These are phyloP conservation scores for Calliphora vicina DNA, from an alignment of 1,140 invertebrate species.

Conservation along the genomic window DNA sequence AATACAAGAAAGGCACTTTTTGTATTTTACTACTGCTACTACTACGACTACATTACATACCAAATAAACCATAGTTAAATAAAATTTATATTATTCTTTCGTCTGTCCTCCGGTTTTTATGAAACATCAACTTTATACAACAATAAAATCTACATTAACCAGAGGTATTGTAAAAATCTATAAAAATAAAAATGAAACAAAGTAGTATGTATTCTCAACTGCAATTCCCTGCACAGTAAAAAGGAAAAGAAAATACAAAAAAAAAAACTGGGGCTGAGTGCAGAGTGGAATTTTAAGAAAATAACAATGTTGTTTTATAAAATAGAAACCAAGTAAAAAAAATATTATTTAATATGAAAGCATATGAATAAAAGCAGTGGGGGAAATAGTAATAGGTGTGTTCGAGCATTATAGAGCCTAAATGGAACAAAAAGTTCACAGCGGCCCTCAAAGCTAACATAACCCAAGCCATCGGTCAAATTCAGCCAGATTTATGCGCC, in stretches of 20 bases:
- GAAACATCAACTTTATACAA: not conserved
- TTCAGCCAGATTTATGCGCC: too few relatives aligned
- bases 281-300: not conserved
- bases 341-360: not conserved
- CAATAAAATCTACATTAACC: constrained; percentile 13
- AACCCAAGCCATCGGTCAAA: too few relatives aligned
- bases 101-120: not conserved
- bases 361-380: too few relatives aligned
- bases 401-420: not conserved
- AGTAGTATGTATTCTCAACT: not conserved
- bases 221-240: not conserved
- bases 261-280: not conserved
- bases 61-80: not conserved
- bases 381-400: not conserved
- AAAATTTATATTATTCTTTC: not conserved
- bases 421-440: too few relatives aligned
- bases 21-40: too few relatives aligned
- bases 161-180: constrained; percentile 16
- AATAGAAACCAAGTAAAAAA: not conserved
- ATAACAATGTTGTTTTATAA: not conserved
- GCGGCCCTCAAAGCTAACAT: too few relatives aligned
- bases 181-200: not conserved
- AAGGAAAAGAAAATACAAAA: not conserved
- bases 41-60: too few relatives aligned
- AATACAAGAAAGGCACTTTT: too few relatives aligned